Base-by-base conservation (phyloP, 2,797 vertebrate genomes). In the Crocidura indochinensis region DNA sequence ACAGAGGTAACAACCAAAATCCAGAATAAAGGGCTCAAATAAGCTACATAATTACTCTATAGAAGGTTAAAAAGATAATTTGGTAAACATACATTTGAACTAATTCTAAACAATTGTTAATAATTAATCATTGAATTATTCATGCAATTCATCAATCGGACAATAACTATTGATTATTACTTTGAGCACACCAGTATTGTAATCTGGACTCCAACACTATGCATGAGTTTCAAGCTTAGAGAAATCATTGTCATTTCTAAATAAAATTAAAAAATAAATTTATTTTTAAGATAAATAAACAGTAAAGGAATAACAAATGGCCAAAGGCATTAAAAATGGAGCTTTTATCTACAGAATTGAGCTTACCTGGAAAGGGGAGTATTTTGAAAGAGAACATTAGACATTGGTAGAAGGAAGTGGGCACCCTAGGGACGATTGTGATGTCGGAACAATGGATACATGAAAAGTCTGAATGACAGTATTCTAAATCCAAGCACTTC, bases 41-140 rank as follows among this genome's bases (percentile, higher is more conserved):
- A 29, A 65, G 22, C 22, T 76, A 79, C 72, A 27, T 74, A 29
- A 91, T 75, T 65, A 49, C 29, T 12, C 7, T 49, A 10, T 17
- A 47, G 44, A 87, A 47, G 8, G 3, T 76, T 81, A 3, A 10
- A 38, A 62, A 87, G 74, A 44, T 17, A 14, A 29, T 68, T 86
- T 53, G 8, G 27, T 67, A n/a, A 82, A 10, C 12, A 62, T 49
- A 89, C 14, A 19, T 77, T 91, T 83, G 29, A 80, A 65, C 81
- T 87, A 71, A 69, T 92, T 68, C n/a, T 10, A 73, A 62, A 38
- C 1, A 91, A n/a, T 14, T 44, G 22, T 3, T 53, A 10, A 22
- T 68, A 31, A 60, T 60, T 74, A 92, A 72, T 81, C 27, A 71
- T 84, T 95, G 38, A 38, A 38, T 38, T 38, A 38, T 38, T 38